Conservation (phyloP, 2,797 vertebrate genomes). For the Eulemur coronatus region DNA sequence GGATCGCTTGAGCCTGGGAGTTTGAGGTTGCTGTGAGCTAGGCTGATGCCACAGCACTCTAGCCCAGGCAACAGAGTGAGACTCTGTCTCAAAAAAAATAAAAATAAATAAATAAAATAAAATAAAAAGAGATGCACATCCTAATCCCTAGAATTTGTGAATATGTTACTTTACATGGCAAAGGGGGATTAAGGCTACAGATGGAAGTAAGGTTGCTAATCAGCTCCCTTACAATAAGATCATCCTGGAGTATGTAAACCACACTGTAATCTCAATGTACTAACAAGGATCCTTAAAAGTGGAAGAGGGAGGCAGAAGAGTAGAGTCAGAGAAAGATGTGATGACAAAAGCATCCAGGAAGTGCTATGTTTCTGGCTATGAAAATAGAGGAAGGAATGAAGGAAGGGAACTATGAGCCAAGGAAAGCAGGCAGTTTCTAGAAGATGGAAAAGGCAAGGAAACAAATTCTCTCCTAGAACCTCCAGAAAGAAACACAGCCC, state of each 20-base stretch:
- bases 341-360: background rate
- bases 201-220: background rate
- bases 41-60: too few species aligned
- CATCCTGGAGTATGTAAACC: background rate
- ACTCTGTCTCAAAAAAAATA: too few species aligned
- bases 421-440: background rate
- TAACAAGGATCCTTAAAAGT: background rate
- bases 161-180: background rate
- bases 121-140: background rate
- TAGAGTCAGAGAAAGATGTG: background rate
- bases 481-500: background rate
- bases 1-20: too few species aligned
- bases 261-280: background rate
- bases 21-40: too few species aligned
- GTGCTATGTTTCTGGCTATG: background rate
- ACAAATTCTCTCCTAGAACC: background rate
- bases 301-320: background rate
- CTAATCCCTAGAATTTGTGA: background rate
- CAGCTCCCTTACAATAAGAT: slow-evolving; percentile 4
- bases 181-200: background rate
- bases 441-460: background rate
- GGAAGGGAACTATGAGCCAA: background rate
- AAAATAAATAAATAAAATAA: too few species aligned
- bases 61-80: too few species aligned
- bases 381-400: background rate